A percentile compares a stretch with the other conserved stretches of the same genome.
Conservation (phyloP, 1,140 invertebrate species). For the Ditylenchus dipsaci region DNA sequence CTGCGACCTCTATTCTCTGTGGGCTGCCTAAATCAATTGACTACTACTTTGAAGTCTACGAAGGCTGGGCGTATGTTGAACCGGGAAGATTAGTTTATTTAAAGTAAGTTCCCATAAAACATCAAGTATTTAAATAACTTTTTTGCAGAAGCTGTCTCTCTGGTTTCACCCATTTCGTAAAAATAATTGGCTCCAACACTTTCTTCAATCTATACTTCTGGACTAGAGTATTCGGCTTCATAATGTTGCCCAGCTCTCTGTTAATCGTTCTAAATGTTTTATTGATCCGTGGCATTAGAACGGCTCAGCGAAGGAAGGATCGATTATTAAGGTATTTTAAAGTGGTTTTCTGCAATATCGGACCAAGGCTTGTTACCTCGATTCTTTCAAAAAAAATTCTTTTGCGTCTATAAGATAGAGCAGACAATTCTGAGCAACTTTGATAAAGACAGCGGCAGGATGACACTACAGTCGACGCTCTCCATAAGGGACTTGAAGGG, state of each 20-base stretch:
- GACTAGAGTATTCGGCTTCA: constrained; percentile 82
- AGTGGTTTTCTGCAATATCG: background rate
- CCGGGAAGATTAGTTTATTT: constrained; percentile 40
- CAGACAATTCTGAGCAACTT: too few species aligned
- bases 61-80: constrained; percentile 48
- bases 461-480: too few species aligned
- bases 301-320: constrained; percentile 70
- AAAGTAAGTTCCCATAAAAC: constrained; percentile 23
- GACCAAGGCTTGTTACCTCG: too few species aligned
- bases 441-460: too few species aligned
- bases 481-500: too few species aligned
- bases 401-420: too few species aligned
- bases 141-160: constrained; percentile 44
- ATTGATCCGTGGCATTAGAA: constrained; percentile 75
- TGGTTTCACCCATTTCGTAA: constrained; percentile 39
- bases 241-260: constrained; percentile 78
- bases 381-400: too few species aligned
- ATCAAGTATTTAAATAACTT: background rate
- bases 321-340: constrained; percentile 47
- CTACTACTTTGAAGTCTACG: constrained; percentile 48
- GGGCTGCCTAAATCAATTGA: constrained; percentile 55
- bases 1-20: constrained; percentile 49
- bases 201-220: constrained; percentile 61
- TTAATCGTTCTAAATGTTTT: constrained; percentile 82
- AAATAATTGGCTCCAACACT: constrained; percentile 46